Base-by-base conservation (phyloP, 2,113 vertebrate species). In the Ardeotis arabs region DNA sequence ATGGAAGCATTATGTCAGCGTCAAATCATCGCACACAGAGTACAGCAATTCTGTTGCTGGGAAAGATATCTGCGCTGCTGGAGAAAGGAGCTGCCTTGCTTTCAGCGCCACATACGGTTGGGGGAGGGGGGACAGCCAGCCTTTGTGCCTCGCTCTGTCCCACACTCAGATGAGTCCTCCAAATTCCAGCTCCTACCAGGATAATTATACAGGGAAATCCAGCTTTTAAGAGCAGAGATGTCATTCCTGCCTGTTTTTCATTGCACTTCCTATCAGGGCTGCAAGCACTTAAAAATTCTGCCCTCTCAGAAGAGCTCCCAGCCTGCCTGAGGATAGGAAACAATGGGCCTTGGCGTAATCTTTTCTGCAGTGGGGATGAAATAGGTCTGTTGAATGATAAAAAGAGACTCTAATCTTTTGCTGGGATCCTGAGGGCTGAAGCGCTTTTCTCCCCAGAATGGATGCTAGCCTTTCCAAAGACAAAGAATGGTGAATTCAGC, bases 391-490 rank as follows among this genome's bases (percentile, higher is more conserved):
- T 88, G 85, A 85, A 80, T 45, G 67, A 83, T 67, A 84, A 87
- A 89, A 62, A 80, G 78, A 73, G 37, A 53, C 76, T 80, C 79
- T 75, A 19, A 76, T 93, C 78, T 89, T 87, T 79, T 70, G 29
- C 94, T 85, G 58, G 70, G 82, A 91, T 93, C 85, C 95, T 6
- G 16, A 67, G 52, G 55, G 56, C 76, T 63, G 72, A 88, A 88
- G 67, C 75, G 62, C 45, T 91, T 93, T 95, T 83, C 68, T 95
- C 6, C 4, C 4, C 16, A 9, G n/a, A 79, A 78, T 44, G 50
- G 39, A 90, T 88, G 91, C 85, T 58, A 73, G 64, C 75, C 55
- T 96, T 92, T 74, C 63, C 79, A 64, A 86, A 96, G 76, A 92
- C 76, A 86, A 95, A 92, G 72, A 81, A 9, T 35, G 31, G 82